Evolutionary conservation across 2,888 invertebrate species (phyloP), one percentile per base, ranked within the genome.

Genomic region (Drosophila suboccidentalis): DNA sequence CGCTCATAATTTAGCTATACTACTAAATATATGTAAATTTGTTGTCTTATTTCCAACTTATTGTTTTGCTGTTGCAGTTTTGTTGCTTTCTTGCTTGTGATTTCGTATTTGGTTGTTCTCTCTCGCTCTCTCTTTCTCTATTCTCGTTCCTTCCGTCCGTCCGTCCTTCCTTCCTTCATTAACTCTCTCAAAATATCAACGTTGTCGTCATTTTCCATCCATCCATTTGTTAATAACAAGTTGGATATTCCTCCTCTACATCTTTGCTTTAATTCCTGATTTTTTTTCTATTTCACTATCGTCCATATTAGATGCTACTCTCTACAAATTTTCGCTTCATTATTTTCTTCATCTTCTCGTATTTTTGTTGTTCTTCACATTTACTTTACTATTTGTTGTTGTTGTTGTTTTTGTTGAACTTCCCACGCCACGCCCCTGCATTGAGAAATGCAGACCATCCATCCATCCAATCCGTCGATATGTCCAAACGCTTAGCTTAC

Each of bases 31-130:
- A 71, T 78, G 74, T 76, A 75, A 80, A 75, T 74, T 78, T 73
- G 69, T 70, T 72, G 81, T 66, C 79, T 79, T 83, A 77, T 79
- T 83, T 83, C 43, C 83, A 82, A 83, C 83, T 86, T 83, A 86
- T 83, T 83, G 86, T 86, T 86, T 82, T 82, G 72, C 74, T 50
- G 68, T 85, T 84, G 61, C 85, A 82, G 59, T 74, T 76, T 71
- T 78, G 53, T 73, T 74, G 49, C 49, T 65, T 47, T 51, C 41
- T 63, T 53, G 55, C 49, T 79, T 73, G 61, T 68, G 65, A 66
- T 74, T 75, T 80, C 71, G 66, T 78, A 76, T 86, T 83, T 83
- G 86, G 83, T 83, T 83, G 66, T 55, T 51, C 51, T 51, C 51
- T 60, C 47, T 29, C 53, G 22, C 51, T 9, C 22, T 36, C 11